A percentile compares a stretch with the other conserved stretches of the same genome.
phyloP scores from a whole-genome alignment of 2,888 invertebrate species.

The Tenthredo notha region DNA sequence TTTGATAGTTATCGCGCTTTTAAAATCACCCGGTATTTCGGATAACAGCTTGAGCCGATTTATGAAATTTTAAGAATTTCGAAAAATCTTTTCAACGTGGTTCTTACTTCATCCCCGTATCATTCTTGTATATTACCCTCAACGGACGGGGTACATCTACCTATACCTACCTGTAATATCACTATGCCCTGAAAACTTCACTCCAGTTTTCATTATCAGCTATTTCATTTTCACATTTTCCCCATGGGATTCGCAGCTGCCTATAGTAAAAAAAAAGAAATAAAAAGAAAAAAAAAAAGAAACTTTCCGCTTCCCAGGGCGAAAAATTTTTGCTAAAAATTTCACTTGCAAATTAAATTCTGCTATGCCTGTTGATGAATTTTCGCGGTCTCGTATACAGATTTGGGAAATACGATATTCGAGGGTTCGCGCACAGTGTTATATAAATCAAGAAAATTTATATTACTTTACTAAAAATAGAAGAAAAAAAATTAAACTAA shows the following conservation, averaged over 20 bases:
- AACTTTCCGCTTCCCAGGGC: background rate
- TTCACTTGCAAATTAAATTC: slow-evolving; percentile 2
- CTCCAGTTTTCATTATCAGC: slow-evolving; percentile 34
- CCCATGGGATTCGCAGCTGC: background rate
- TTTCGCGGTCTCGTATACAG: background rate
- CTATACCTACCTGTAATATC: background rate
- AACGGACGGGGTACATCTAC: background rate
- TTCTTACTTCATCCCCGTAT: background rate
- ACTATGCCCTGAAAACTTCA: background rate
- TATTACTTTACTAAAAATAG: background rate
- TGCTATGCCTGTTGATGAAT: background rate
- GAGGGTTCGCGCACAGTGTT: background rate
- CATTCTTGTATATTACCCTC: slow-evolving; percentile 5
- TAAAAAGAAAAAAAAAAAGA: background rate
- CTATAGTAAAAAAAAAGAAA: too few relatives aligned
- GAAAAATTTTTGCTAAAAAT: background rate
- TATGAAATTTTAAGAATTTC: background rate
- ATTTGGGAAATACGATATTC: background rate
- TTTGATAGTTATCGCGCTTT: background rate
- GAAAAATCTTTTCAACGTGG: background rate
- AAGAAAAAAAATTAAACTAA: background rate
- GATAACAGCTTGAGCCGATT: background rate
- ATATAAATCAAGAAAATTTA: background rate
- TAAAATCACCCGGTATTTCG: background rate
- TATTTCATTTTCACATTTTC: slow-evolving; percentile 20